Base-by-base conservation (phyloP, 2,113 vertebrate genomes). In the Pao palembangensis region DNA sequence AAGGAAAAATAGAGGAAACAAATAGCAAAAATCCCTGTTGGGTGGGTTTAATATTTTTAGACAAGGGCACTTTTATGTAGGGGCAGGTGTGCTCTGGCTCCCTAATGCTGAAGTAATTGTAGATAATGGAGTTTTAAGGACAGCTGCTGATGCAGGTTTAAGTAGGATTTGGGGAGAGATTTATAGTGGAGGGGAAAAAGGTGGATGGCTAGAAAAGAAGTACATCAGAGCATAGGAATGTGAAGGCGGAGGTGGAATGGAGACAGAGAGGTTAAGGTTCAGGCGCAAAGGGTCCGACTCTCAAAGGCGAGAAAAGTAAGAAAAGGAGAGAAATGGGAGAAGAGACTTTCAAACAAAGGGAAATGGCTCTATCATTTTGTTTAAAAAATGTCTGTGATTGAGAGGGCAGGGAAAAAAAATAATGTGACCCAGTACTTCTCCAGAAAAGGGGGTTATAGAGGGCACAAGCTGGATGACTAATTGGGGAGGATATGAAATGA, bases 51-150 rank as follows among this genome's bases (percentile, higher is more conserved):
- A 84, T 87, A 84, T 85, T 87, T 85, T 76, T 80, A 78, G 73
- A 59, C 28, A 53, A 76, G 64, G 67, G 73, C 56, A 74, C 78
- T 85, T 84, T 80, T 77, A 81, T 79, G 70, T 76, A 59, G 77
- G 77, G 84, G 79, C 85, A 88, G 86, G 87, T 89, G 87, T 88
- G 76, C 72, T 59, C 73, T 15, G 38, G 58, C 67, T 81, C 79
- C 78, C 79, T 87, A 82, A 85, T 86, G 86, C 81, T 88, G 79
- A 73, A 88, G 83, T 90, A 90, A 91, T 90, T 89, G 88, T 87
- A 81, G 87, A 89, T 90, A 91, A 91, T 90, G 88, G 87, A 86
- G 80, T 88, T 90, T 86, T 88, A 89, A 89, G 86, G 88, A 86
- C 83, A 85, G 85, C 87, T 85, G 85, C 81, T 83, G 80, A 85